Base-by-base conservation (phyloP, 2,113 vertebrate genomes). In the Epinephelus lanceolatus region DNA sequence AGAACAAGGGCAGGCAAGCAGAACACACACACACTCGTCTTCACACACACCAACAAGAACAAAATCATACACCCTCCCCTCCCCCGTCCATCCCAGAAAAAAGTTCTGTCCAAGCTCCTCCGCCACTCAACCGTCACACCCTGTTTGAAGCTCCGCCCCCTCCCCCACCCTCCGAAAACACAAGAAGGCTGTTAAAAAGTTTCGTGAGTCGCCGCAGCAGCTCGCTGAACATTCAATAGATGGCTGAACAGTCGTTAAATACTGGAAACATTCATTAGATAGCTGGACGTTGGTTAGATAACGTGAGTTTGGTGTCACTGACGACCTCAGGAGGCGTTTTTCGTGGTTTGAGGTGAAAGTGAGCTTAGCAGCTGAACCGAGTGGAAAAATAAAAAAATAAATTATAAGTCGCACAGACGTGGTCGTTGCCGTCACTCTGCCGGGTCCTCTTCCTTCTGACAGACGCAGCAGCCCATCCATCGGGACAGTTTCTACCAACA, bases 231-330 rank as follows among this genome's bases (percentile, higher is more conserved):
- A 94, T 94, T 94, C 94, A 92, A 76, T 87, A 88, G 78, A 94
- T 91, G 91, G 93, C 88, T 83, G 86, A 93, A 94, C 93, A 94
- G 93, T 95, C 93, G 56, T 90, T 89, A 82, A 87, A 90, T 81
- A 89, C 86, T 79, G 82, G 81, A 91, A 81, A 95, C 94, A 94
- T 94, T 95, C 93, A 89, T 91, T 89, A 65, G 84, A 72, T 83
- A 90, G 85, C 78, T 78, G 85, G 88, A 89, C 65, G 77, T 89
- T 81, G 78, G 85, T 84, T 81, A 87, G 78, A 78, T 82, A 84
- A 72, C 40, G 71, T 74, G 68, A 76, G 84, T 89, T 87, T 81
- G 79, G 84, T 57, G 89, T 91, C 91, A 81, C 91, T 11, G 81
- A 83, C 78, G 7, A 88, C 86, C 92, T 90, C 92, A 63, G 56